Percentiles rank a stretch among this genome's conserved stretches.
Evolutionary conservation across 2,113 vertebrate species (phyloP).

Genomic region (Eudyptes chrysolophus): DNA sequence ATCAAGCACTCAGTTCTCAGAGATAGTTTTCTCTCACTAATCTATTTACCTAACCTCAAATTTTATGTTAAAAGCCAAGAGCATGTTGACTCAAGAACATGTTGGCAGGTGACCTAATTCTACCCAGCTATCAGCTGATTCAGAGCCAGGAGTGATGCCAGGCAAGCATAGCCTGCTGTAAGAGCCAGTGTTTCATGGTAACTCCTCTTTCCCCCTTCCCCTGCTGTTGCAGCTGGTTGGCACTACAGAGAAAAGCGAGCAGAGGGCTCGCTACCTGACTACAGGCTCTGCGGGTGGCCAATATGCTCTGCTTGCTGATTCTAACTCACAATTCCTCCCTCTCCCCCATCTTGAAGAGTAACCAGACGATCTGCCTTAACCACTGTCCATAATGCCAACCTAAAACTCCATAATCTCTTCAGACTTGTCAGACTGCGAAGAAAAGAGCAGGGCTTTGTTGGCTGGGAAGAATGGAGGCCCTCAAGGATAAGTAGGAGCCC

Average conservation of each 20-base stretch:
- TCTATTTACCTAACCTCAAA: constrained; percentile 11
- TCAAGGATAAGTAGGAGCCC: neutral
- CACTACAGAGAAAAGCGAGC: neutral
- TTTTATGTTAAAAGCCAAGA: neutral
- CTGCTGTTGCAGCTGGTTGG: neutral
- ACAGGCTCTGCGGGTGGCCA: neutral
- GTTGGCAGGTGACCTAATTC: constrained; percentile 32
- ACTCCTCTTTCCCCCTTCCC: neutral
- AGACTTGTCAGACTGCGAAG: neutral
- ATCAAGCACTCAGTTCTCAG: neutral
- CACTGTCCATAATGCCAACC: neutral
- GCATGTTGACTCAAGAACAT: neutral
- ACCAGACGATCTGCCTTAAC: neutral
- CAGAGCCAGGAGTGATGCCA: neutral
- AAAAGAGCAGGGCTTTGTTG: neutral
- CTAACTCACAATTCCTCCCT: neutral
- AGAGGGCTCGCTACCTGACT: neutral
- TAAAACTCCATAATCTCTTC: neutral
- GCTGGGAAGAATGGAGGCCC: neutral
- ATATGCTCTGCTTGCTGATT: neutral
- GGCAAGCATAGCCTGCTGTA: neutral
- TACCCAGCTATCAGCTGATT: constrained; percentile 11
- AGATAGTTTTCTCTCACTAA: neutral
- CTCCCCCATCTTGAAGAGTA: neutral
- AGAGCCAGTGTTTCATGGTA: neutral